Evolutionary conservation across 92 coral and sea anemone genomes (phyloP), one percentile per base, ranked within the genome.

Genomic region (Palythoa grandis): DNA sequence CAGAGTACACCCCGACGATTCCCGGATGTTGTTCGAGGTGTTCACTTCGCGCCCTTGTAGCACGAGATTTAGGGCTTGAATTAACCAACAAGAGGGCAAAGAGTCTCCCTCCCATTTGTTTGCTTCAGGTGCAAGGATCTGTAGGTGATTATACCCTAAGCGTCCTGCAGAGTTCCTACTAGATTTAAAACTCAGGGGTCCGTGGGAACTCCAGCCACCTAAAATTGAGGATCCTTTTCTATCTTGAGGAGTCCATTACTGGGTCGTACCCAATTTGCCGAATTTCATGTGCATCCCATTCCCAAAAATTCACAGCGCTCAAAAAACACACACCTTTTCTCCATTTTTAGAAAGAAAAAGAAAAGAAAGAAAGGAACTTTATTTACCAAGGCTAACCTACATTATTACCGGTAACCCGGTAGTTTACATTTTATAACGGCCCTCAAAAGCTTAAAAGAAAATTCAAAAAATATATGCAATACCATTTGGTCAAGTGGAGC

Each of bases 231-330:
- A 63, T 47, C 65, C 39, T 77, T 77, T 12, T 77, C 82, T 77
- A 77, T 77, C 48, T 50, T 77, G 82, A 77, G 82, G 82, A 77
- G 66, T 77, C 82, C 82, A 77, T 54, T 78, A 48, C 84, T 78
- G 84, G 84, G 70, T 78, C 17, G 70, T 78, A 52, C 68, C 84
- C 70, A 78, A 78, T 78, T 78, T 52, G 56, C 56, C 1, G 56
- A 69, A 69, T 69, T 69, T 69, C 73, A 23, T 69, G 43, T 24
- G 40, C 40, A 69, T 71, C 54, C 72, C 72, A 56, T 47, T 52
- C 11, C 70, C 84, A 79, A 72, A 72, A 50, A 79, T 72, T 79
- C 23, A 79, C 40, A 79, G 84, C 10, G 40, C 73, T 24, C 73
- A 69, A 69, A 69, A 69, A 69, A 37, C 73, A 69, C 20, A 24